These are phyloP conservation scores for Xenotilapia longispinis DNA, from an alignment of 2,113 vertebrate genomes.

Conservation along the genomic window DNA sequence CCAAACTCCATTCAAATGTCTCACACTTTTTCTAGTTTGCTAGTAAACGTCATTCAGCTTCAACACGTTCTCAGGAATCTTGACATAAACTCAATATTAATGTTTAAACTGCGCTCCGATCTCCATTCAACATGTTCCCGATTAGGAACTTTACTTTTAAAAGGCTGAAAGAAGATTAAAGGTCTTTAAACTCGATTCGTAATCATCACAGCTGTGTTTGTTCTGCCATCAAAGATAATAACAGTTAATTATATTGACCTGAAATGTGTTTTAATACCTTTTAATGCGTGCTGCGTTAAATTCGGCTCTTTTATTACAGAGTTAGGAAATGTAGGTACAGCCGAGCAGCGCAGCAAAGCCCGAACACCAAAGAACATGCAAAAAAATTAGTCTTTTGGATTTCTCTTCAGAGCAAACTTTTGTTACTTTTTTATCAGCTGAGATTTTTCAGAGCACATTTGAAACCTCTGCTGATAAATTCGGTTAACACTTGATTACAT, in stretches of 20 bases:
- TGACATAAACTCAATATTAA: neutral
- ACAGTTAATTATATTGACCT: neutral
- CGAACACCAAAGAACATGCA: neutral
- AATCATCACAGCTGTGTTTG: neutral
- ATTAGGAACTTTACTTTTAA: neutral
- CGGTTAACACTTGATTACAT: neutral
- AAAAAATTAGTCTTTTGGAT: accelerated
- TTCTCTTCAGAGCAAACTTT: neutral
- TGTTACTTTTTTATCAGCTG: accelerated
- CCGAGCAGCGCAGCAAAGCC: accelerated
- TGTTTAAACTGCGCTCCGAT: neutral
- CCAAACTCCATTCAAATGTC: neutral
- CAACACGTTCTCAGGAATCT: neutral
- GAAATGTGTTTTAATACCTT: neutral
- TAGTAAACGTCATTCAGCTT: neutral
- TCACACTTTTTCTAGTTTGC: neutral
- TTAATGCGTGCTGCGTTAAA: neutral
- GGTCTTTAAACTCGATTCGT: neutral
- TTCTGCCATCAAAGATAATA: neutral
- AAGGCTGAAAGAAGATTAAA: neutral
- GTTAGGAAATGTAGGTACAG: neutral
- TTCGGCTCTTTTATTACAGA: neutral
- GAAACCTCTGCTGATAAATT: neutral
- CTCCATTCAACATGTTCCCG: neutral
- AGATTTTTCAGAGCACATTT: neutral